Percentiles rank a stretch among this genome's conserved stretches.
Evolutionary conservation across 2,888 invertebrate genomes (phyloP).

Genomic region (Eristalis pertinax): DNA sequence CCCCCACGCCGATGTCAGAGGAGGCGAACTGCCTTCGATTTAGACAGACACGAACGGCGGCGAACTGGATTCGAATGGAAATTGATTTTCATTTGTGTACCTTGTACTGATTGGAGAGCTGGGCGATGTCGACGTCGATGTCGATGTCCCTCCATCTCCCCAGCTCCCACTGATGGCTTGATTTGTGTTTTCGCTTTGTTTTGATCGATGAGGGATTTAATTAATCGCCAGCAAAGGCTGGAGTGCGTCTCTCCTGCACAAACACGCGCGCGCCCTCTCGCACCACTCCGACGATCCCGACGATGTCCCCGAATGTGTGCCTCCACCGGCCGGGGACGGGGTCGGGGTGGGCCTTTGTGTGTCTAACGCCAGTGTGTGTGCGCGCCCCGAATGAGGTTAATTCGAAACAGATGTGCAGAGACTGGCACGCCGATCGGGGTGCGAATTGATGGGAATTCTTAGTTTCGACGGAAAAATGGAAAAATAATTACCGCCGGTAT

Average conservation of each 20-base stretch:
- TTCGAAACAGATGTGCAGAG: slow-evolving; percentile 66
- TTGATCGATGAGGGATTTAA: slow-evolving; percentile 64
- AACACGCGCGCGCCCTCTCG: not conserved
- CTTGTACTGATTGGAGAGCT: slow-evolving; percentile 48
- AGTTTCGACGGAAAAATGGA: slow-evolving; percentile 61
- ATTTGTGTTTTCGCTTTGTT: slow-evolving; percentile 15
- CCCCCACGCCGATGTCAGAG: not conserved
- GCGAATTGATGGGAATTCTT: slow-evolving; percentile 55
- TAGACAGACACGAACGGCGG: not conserved
- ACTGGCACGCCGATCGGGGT: slow-evolving; percentile 14
- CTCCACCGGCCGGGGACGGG: not conserved
- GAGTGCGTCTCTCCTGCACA: not conserved
- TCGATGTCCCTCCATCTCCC: not conserved
- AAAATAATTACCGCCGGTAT: slow-evolving; percentile 63
- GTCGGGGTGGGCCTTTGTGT: not conserved
- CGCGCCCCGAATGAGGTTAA: slow-evolving; percentile 54
- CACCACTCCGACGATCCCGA: not conserved
- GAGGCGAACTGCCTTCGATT: not conserved
- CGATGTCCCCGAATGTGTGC: not conserved
- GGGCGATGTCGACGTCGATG: slow-evolving; percentile 2
- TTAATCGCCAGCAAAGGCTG: slow-evolving; percentile 56
- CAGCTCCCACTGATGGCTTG: not conserved
- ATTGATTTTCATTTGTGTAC: slow-evolving; percentile 48
- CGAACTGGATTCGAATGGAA: slow-evolving; percentile 30
- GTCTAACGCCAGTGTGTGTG: slow-evolving; percentile 39